phyloP scores from a whole-genome alignment of 2,113 vertebrate genomes.

The Psammodynastes pulverulentus region DNA sequence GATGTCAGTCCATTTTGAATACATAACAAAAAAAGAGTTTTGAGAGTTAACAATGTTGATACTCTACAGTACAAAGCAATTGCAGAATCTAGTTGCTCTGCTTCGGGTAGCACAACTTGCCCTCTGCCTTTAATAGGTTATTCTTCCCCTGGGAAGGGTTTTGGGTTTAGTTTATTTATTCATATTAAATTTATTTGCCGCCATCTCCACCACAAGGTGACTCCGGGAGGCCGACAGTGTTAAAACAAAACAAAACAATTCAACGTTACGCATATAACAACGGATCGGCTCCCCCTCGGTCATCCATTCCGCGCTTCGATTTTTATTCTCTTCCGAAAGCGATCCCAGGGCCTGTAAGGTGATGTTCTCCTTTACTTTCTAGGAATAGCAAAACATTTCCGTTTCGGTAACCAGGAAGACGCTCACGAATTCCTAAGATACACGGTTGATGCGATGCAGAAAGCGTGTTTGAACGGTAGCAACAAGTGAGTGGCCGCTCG shows the following conservation, averaged over 20 bases:
- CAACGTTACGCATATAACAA: not conserved
- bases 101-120: not conserved
- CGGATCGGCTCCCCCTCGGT: not conserved
- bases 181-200: not conserved
- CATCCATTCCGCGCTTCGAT: not conserved
- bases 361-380: constrained; percentile 36
- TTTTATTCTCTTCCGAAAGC: not conserved
- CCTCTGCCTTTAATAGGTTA: not conserved
- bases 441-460: constrained; percentile 96
- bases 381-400: constrained; percentile 96
- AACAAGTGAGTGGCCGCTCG: constrained; percentile 78
- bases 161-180: not conserved
- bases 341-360: not conserved
- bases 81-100: not conserved
- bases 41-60: not conserved
- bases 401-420: constrained; percentile 93
- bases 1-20: not conserved
- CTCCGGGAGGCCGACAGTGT: not conserved
- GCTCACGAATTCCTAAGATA: constrained; percentile 95
- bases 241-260: not conserved
- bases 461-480: constrained; percentile 88
- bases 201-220: not conserved
- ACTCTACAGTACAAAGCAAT: not conserved
- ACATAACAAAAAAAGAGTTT: not conserved
- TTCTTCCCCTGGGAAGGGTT: not conserved